phyloP scores from a whole-genome alignment of 2,113 vertebrate species.

The Varanus salvator region DNA sequence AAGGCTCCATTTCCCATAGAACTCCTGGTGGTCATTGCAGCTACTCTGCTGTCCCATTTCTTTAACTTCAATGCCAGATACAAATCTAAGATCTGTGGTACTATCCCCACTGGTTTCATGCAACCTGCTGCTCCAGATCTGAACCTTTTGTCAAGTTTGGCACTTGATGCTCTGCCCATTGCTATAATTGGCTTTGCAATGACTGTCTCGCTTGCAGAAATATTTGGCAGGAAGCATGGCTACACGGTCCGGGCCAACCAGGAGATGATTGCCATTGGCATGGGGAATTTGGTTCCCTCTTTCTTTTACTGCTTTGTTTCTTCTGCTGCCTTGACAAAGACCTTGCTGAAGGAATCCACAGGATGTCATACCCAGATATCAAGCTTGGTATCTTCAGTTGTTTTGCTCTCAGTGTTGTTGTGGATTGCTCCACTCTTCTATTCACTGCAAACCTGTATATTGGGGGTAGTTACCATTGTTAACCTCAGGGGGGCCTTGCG shows the following conservation, averaged over 20 bases:
- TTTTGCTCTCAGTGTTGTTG: conserved; percentile 73
- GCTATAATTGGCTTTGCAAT: conserved; percentile 72
- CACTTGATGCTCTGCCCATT: conserved; percentile 71
- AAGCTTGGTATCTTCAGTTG: conserved; percentile 65
- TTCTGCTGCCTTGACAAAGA: conserved; percentile 72
- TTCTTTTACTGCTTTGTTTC: conserved; percentile 75
- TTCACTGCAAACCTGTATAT: conserved; percentile 74
- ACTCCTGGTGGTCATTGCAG: conserved; percentile 67
- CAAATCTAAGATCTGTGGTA: conserved; percentile 59
- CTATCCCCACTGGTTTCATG: conserved; percentile 72
- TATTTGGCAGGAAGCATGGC: conserved; percentile 74
- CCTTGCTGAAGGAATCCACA: conserved; percentile 72
- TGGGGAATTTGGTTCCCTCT: conserved; percentile 73
- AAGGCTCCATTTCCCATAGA: conserved; percentile 69
- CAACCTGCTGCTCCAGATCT: conserved; percentile 58
- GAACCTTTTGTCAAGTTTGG: conserved; percentile 68
- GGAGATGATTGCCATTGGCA: conserved; percentile 75
- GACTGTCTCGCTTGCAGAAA: conserved; percentile 70
- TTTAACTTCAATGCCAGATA: conserved; percentile 53
- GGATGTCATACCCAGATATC: conserved; percentile 69
- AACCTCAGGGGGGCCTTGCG: conserved; percentile 84
- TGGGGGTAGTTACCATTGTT: conserved; percentile 87
- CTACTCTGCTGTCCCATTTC: conserved; percentile 61
- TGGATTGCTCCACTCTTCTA: conserved; percentile 72
- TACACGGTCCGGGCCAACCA: conserved; percentile 69